These are phyloP conservation scores for Macropus fuliginosus DNA, from an alignment of 2,797 vertebrate species.

Conservation along the genomic window DNA sequence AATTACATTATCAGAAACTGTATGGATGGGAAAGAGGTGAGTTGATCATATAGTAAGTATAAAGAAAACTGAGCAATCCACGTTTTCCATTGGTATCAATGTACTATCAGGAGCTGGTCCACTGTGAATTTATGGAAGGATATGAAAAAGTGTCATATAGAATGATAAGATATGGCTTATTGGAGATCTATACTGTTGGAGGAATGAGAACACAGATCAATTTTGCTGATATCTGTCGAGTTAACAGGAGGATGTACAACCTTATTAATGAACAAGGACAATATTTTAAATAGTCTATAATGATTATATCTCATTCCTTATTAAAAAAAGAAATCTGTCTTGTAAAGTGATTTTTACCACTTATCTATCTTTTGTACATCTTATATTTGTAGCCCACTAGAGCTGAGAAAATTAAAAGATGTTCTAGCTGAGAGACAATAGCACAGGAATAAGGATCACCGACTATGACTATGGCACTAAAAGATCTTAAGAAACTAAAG, in stretches of 20 bases:
- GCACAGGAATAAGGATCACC: not conserved
- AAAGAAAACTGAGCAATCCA: not conserved
- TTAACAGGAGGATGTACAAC: not conserved
- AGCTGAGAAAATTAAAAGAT: not conserved
- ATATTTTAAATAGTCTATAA: not conserved
- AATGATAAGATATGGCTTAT: not conserved
- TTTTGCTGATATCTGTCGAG: not conserved
- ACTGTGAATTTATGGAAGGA: not conserved
- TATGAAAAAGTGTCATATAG: not conserved
- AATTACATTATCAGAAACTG: not conserved
- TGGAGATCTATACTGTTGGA: not conserved
- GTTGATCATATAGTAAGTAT: not conserved
- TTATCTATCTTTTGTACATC: not conserved
- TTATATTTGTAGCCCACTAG: not conserved
- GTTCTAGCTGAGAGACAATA: not conserved
- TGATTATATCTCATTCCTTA: not conserved
- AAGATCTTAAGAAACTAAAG: not conserved
- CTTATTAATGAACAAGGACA: not conserved
- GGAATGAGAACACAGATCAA: not conserved
- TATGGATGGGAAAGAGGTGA: not conserved
- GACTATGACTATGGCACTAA: not conserved
- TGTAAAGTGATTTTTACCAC: not conserved
- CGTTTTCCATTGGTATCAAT: not conserved
- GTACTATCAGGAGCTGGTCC: not conserved
- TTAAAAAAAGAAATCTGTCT: not conserved